Percentiles rank a stretch among this genome's conserved stretches.
Conservation (phyloP, 2,797 vertebrate genomes). For the Oophaga sylvatica region DNA sequence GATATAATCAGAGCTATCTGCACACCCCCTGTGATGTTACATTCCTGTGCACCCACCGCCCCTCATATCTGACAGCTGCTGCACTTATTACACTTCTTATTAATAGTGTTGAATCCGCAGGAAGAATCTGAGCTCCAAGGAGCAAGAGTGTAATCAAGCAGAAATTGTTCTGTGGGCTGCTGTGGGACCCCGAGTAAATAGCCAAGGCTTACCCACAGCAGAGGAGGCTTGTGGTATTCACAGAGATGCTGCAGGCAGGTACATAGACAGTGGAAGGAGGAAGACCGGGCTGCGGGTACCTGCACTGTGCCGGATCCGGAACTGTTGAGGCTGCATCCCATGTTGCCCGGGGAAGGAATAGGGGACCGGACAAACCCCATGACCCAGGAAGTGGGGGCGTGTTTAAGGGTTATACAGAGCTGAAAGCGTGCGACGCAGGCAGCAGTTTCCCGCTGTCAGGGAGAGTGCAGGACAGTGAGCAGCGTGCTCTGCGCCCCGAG, state of each 20-base stretch:
- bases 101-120: slow-evolving; percentile 20
- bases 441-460: too few relatives aligned
- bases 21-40: background rate
- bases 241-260: slow-evolving; percentile 24
- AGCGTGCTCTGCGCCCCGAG: too few relatives aligned
- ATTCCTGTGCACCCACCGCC: slow-evolving; percentile 17
- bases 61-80: slow-evolving; percentile 28
- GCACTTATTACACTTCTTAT: slow-evolving; percentile 18
- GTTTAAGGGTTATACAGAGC: too few relatives aligned
- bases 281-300: too few relatives aligned
- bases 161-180: slow-evolving; percentile 5
- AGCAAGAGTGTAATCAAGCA: slow-evolving; percentile 14
- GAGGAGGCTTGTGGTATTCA: background rate
- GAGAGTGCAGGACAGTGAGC: too few relatives aligned
- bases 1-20: background rate
- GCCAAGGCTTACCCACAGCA: background rate
- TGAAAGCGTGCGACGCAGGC: too few relatives aligned
- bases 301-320: too few relatives aligned
- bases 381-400: too few relatives aligned
- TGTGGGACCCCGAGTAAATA: slow-evolving; percentile 23
- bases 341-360: too few relatives aligned
- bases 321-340: too few relatives aligned
- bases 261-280: background rate
- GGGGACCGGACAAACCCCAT: too few relatives aligned
- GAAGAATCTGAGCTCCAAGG: background rate